These are phyloP conservation scores for Malurus splendens DNA, from an alignment of 2,797 vertebrate genomes.

Conservation along the genomic window DNA sequence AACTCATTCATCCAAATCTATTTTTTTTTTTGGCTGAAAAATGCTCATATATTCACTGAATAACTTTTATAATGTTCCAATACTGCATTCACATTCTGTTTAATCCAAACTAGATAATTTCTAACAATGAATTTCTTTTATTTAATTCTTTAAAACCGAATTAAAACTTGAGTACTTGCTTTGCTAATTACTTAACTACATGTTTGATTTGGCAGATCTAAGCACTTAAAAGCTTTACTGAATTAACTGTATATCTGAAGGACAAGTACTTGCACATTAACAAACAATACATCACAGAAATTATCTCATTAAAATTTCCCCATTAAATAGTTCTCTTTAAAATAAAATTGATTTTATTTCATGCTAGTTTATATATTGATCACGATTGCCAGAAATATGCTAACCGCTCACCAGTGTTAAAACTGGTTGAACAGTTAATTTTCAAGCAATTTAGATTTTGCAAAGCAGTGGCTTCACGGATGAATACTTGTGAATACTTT, in stretches of 20 bases:
- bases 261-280: conserved; percentile 16
- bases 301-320: conserved; percentile 40
- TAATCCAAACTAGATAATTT: neutral
- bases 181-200: conserved; percentile 6
- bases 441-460: conserved; percentile 1
- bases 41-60: neutral
- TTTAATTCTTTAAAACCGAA: neutral
- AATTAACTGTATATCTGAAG: conserved; percentile 1
- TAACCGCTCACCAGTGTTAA: neutral
- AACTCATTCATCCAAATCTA: neutral
- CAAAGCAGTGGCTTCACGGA: neutral
- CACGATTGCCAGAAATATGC: neutral
- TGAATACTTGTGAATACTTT: neutral
- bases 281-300: conserved; percentile 29
- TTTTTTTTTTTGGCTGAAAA: neutral
- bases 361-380: conserved; percentile 22
- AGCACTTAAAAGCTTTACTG: neutral
- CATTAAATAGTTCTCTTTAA: conserved; percentile 42
- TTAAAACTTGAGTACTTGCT: neutral
- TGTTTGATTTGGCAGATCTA: conserved; percentile 38
- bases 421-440: neutral
- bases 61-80: neutral
- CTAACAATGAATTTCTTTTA: neutral
- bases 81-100: neutral
- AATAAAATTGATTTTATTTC: conserved; percentile 50